A percentile compares a stretch with the other conserved stretches of the same genome.
phyloP scores from a whole-genome alignment of 2,113 vertebrate species.

The Halichoeres trimaculatus region DNA sequence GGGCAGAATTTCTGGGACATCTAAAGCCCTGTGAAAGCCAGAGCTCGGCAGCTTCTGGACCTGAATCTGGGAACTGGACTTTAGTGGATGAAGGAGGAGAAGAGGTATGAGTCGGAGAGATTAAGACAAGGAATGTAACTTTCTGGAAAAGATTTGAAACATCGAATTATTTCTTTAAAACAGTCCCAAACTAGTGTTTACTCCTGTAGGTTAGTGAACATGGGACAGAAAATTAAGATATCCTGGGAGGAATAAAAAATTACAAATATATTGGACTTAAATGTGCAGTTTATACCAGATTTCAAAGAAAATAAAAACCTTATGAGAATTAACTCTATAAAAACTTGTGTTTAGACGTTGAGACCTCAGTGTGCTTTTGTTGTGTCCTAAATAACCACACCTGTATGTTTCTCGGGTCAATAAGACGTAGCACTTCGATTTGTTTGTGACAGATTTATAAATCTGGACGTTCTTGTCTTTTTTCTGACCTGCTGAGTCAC shows the following conservation, averaged over 20 bases:
- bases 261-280: not conserved
- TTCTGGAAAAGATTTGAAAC: not conserved
- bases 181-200: too few relatives aligned
- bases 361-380: not conserved
- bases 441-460: conserved; percentile 6
- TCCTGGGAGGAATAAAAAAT: not conserved
- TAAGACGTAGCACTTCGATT: not conserved
- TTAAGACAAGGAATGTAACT: not conserved
- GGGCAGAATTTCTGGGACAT: conserved; percentile 91
- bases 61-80: conserved; percentile 93
- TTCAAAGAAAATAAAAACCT: not conserved
- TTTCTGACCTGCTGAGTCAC: conserved; percentile 37
- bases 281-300: not conserved
- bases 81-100: conserved; percentile 97
- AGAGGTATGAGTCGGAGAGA: conserved; percentile 83
- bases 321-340: not conserved
- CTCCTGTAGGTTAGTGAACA: not conserved
- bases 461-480: conserved; percentile 37
- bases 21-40: conserved; percentile 92
- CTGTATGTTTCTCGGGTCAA: not conserved
- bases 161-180: not conserved
- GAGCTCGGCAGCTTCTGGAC: conserved; percentile 80
- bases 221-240: not conserved
- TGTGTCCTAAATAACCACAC: too few relatives aligned
- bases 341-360: not conserved